phyloP scores from a whole-genome alignment of 2,888 invertebrate species.

The Drosophila birchii region DNA sequence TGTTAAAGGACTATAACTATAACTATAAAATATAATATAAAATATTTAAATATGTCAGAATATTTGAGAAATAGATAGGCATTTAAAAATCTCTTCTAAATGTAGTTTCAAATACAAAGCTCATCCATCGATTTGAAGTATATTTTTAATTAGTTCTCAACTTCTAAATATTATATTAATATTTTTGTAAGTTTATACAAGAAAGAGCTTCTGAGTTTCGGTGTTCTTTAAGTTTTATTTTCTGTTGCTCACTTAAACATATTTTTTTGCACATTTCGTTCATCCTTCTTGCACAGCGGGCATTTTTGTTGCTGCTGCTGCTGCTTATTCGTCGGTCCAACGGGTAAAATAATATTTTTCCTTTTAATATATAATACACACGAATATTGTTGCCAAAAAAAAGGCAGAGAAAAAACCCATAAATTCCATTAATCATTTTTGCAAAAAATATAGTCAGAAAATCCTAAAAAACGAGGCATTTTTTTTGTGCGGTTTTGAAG shows the following conservation, averaged over 20 bases:
- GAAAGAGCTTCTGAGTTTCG: neutral
- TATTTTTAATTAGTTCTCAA: neutral
- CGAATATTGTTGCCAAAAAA: constrained; percentile 51
- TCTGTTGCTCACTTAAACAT: constrained; percentile 4
- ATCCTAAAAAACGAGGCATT: constrained; percentile 41
- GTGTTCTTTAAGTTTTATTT: constrained; percentile 13
- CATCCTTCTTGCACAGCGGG: constrained; percentile 60
- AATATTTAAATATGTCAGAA: too few relatives aligned
- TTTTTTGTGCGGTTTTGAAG: constrained; percentile 33
- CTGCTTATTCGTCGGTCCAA: constrained; percentile 8
- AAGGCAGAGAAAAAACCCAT: constrained; percentile 29
- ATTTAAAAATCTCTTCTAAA: too few relatives aligned
- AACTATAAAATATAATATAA: neutral
- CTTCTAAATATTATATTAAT: too few relatives aligned
- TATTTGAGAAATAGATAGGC: neutral
- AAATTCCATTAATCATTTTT: constrained; percentile 76
- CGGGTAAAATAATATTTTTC: constrained; percentile 59
- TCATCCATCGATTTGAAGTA: neutral
- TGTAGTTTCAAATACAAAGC: neutral
- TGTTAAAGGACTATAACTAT: neutral
- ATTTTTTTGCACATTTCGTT: constrained; percentile 26
- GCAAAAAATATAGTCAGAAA: constrained; percentile 40
- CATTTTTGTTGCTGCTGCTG: constrained; percentile 44
- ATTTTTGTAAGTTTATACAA: neutral
- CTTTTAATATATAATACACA: constrained; percentile 44